Percentiles rank a stretch among this genome's conserved stretches.
phyloP scores from a whole-genome alignment of 2,888 invertebrate genomes.

The Helobdella robusta region DNA sequence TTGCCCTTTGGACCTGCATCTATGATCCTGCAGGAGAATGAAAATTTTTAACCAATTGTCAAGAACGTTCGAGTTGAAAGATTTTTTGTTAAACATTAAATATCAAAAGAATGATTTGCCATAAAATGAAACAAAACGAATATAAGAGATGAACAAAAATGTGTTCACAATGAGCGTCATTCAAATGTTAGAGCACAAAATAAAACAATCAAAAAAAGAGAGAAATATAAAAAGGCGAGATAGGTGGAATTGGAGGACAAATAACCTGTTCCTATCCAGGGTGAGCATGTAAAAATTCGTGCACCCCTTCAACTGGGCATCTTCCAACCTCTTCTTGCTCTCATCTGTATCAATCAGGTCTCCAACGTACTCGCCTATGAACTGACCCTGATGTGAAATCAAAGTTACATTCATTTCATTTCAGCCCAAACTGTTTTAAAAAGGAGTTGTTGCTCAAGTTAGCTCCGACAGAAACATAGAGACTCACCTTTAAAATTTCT shows the following conservation, averaged over 20 bases:
- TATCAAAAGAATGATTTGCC: too few species aligned
- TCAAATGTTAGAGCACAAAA: too few species aligned
- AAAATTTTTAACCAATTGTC: conserved; percentile 2
- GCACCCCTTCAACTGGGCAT: conserved; percentile 72
- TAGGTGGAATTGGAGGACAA: too few species aligned
- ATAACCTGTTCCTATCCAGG: conserved; percentile 70
- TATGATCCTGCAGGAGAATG: conserved; percentile 56
- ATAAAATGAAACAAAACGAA: too few species aligned
- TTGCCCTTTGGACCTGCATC: conserved; percentile 93
- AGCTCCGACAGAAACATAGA: background rate
- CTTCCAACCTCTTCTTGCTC: conserved; percentile 66
- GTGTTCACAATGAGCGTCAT: too few species aligned
- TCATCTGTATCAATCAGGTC: conserved; percentile 84
- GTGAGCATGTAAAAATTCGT: conserved; percentile 83
- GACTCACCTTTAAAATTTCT: conserved; percentile 56
- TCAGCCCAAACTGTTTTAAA: background rate
- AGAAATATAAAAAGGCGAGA: too few species aligned
- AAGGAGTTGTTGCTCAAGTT: background rate
- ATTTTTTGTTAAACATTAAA: too few species aligned
- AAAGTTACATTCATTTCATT: background rate
- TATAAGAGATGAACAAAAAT: too few species aligned
- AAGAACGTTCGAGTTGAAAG: too few species aligned
- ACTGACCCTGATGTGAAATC: conserved; percentile 57
- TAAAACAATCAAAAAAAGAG: too few species aligned
- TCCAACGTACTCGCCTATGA: conserved; percentile 90